Conservation (phyloP, 2,888 invertebrate genomes). For the Hydriomena furcata region DNA sequence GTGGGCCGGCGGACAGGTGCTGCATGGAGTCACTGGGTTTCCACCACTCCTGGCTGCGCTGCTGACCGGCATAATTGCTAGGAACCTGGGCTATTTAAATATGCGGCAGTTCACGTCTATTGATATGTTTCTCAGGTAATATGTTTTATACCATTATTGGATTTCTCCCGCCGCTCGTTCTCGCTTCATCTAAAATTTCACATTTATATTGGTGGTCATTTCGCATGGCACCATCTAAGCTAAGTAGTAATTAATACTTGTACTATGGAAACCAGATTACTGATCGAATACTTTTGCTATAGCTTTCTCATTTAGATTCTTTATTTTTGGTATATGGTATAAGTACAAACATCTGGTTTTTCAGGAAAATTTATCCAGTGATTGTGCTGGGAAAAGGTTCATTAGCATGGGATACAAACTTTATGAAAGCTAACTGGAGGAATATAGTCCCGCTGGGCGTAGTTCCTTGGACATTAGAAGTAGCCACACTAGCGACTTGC, state of each 20-base stretch:
- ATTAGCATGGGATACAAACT: constrained; percentile 63
- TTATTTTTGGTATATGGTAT: background rate
- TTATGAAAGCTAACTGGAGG: constrained; percentile 64
- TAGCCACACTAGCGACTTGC: constrained; percentile 57
- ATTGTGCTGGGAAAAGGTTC: constrained; percentile 74
- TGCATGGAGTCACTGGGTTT: constrained; percentile 58
- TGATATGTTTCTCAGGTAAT: constrained; percentile 67
- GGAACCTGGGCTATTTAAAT: constrained; percentile 63
- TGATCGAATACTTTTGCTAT: too few relatives aligned
- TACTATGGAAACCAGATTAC: too few relatives aligned
- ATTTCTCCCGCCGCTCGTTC: too few relatives aligned
- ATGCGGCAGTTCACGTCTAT: constrained; percentile 64
- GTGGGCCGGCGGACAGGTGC: constrained; percentile 59
- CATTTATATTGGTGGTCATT: too few relatives aligned
- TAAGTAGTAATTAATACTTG: too few relatives aligned
- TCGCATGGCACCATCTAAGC: too few relatives aligned
- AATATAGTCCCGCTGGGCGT: constrained; percentile 60
- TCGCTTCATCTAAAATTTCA: too few relatives aligned
- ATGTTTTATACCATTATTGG: too few relatives aligned
- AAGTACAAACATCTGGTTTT: constrained; percentile 11
- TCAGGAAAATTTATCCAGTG: constrained; percentile 72
- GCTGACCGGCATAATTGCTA: constrained; percentile 64
- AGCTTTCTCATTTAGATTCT: too few relatives aligned
- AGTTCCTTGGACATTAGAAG: constrained; percentile 68
- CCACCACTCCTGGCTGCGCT: constrained; percentile 68